Base-by-base conservation (phyloP, 2,797 vertebrate species). In the Gouania willdenowi region DNA sequence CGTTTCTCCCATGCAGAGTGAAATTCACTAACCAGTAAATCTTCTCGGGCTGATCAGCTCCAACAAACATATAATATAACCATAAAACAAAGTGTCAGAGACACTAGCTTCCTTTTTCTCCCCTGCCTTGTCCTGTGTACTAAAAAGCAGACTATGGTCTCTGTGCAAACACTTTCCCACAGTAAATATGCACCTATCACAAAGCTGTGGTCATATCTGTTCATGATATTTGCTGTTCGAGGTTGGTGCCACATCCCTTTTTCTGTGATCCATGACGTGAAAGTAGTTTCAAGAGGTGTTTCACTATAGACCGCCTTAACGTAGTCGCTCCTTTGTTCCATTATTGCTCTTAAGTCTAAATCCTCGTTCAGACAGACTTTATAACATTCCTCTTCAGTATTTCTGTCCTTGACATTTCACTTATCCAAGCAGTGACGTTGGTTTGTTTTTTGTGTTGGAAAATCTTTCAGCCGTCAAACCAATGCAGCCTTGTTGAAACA, bases 331-430 rank as follows among this genome's bases (percentile, higher is more conserved):
- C 18, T 30, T 41, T 42, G 37, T 41, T 4, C 6, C 8, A 41
- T 18, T 26, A n/a, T 29, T 14, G 25, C n/a, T n/a, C n/a, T n/a
- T n/a, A n/a, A 11, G n/a, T 22, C n/a, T 22, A 40, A 4, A 3
- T 19, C 13, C 13, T 36, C 5, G 42, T 25, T n/a, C n/a, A n/a
- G n/a, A 42, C 41, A 44, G 36, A n/a, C 24, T 6, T 42, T 45
- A 29, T 35, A 31, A 44, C 11, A 12, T 38, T 46, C 13, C 24
- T 41, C 18, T 25, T 37, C 13, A 35, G 2, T 14, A 2, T 16
- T 1, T 55, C 26, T 52, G 41, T 49, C 54, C 69, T 71, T 72
- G 57, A 39, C 33, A 37, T 4, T 3, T 44, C 8, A 21, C n/a
- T n/a, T n/a, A n/a, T n/a, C n/a, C n/a, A 25, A 47, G 34, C 8